Conservation (phyloP, 2,888 invertebrate genomes). For the Osmoderma eremita region DNA sequence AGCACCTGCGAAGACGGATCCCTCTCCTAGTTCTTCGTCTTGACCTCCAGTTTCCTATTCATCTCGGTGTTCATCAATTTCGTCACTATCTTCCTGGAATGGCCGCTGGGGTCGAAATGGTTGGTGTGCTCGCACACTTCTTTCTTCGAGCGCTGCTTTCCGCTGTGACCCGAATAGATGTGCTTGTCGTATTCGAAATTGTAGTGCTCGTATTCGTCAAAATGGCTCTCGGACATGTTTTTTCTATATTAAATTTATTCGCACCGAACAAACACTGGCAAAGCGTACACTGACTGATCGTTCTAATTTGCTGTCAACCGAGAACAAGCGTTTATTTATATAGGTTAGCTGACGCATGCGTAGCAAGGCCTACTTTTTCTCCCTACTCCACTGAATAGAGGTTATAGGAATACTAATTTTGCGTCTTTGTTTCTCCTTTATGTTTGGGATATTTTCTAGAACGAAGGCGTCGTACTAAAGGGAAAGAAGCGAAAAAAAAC, state of each 20-base stretch:
- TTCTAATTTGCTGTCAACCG: constrained; percentile 31
- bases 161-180: constrained; percentile 86
- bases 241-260: not conserved
- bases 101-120: constrained; percentile 91
- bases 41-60: constrained; percentile 73
- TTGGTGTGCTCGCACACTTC: constrained; percentile 90
- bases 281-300: constrained; percentile 10
- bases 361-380: constrained; percentile 11
- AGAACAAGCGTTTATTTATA: constrained; percentile 29
- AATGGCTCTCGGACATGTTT: constrained; percentile 82
- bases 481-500: constrained; percentile 20
- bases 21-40: constrained; percentile 54
- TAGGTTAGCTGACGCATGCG: constrained; percentile 26
- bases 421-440: constrained; percentile 29
- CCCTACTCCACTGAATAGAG: constrained; percentile 14
- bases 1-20: constrained; percentile 14
- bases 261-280: constrained; percentile 20
- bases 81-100: constrained; percentile 90
- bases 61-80: constrained; percentile 86
- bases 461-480: constrained; percentile 5
- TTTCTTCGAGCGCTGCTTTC: constrained; percentile 90
- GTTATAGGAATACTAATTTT: constrained; percentile 3
- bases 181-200: constrained; percentile 94
- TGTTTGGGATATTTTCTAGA: constrained; percentile 31
- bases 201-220: constrained; percentile 94